These are phyloP conservation scores for Cydia strobilella DNA, from an alignment of 1,140 invertebrate genomes.

Conservation along the genomic window DNA sequence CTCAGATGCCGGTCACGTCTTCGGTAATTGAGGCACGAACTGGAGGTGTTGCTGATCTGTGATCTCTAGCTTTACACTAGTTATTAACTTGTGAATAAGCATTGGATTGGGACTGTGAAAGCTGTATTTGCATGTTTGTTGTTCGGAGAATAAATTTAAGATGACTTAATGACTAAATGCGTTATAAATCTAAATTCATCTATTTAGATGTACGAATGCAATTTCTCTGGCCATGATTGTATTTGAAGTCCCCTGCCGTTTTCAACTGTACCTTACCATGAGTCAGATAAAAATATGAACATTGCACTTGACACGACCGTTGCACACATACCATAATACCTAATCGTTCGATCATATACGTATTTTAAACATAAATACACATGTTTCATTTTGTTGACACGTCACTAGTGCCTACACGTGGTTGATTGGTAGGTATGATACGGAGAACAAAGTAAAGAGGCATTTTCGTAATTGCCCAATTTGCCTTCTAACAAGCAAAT, in stretches of 20 bases:
- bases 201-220: background rate
- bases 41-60: constrained; percentile 57
- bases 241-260: too few species aligned
- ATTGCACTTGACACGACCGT: too few species aligned
- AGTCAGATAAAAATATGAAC: too few species aligned
- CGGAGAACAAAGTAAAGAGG: background rate
- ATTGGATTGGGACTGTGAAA: constrained; percentile 27
- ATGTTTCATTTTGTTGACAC: too few species aligned
- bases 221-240: background rate
- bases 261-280: too few species aligned
- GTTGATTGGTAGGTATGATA: too few species aligned
- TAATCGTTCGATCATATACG: too few species aligned
- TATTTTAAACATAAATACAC: too few species aligned
- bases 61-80: constrained; percentile 54
- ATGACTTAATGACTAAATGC: background rate
- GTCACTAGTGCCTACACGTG: too few species aligned
- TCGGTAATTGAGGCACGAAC: constrained; percentile 60
- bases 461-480: constrained; percentile 3
- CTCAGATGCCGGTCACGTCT: constrained; percentile 65
- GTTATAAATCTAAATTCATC: background rate
- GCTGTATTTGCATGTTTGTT: constrained; percentile 28
- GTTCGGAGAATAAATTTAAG: background rate
- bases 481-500: background rate
- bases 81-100: constrained; percentile 41
- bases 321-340: too few species aligned